Evolutionary conservation across 1,140 invertebrate genomes (phyloP), one percentile per base, ranked within the genome.

Genomic region (Colletes gigas): DNA sequence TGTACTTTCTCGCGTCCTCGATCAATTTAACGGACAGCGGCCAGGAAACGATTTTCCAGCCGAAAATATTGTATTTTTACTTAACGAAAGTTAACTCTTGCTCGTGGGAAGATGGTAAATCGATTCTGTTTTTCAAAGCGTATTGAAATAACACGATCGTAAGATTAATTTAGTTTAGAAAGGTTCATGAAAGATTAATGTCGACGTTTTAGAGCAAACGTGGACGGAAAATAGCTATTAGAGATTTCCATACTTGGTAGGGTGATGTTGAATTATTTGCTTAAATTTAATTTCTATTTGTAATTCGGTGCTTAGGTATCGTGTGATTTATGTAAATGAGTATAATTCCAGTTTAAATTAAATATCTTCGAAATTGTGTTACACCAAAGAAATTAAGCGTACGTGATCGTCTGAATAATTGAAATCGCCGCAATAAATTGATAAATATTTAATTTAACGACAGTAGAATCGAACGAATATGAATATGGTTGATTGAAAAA

Each of bases 1-100:
- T 39, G 62, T 19, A 66, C 44, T 67, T 80, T 67, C 67, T 75
- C 41, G 59, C 66, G 60, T 30, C 12, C 62, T 57, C 71, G n/a
- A 74, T 79, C 71, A 80, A 80, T 80, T 74, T 80, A 66, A 59
- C 52, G 50, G 30, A 55, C 57, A 52, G 4, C 67, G 39, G 14
- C n/a, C 50, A 15, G 50, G 44, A 4, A 4, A 14, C 21, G 17
- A 30, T 50, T 41, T 15, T 19, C 19, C 65, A 15, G 3, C 14
- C 19, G 15, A 47, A 19, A 78, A 70, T 17, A 50, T 41, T 62
- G 52, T 52, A 59, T 69, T 50, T 47, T 57, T n/a, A 60, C 19
- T 19, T 44, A 7, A 0, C 8, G 17, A 8, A 47, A 8, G 52
- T 1, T 12, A 21, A 67, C 55, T 39, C 30, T 59, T 69, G 68